These are phyloP conservation scores for Diaperis boleti DNA, from an alignment of 2,888 invertebrate genomes.

Conservation along the genomic window DNA sequence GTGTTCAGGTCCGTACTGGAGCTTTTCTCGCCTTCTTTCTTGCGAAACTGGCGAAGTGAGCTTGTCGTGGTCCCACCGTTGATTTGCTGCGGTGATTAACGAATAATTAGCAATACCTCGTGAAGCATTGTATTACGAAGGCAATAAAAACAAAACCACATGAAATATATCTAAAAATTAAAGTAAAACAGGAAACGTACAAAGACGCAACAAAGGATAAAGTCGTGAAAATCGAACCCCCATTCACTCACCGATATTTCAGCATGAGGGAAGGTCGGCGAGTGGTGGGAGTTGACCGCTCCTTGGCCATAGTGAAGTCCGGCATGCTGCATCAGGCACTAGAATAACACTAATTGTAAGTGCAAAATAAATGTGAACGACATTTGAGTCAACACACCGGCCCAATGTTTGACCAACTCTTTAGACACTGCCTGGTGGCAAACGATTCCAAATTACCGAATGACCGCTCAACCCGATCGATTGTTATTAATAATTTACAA, in stretches of 20 bases:
- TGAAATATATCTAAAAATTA: no score
- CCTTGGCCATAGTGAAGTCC: slow-evolving; percentile 58
- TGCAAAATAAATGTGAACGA: slow-evolving; percentile 27
- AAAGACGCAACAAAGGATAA: no score
- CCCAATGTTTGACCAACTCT: slow-evolving; percentile 26
- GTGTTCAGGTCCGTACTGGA: slow-evolving; percentile 31
- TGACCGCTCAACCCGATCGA: no score
- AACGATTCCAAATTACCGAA: no score
- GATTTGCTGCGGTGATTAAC: slow-evolving; percentile 50
- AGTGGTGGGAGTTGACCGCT: slow-evolving; percentile 60
- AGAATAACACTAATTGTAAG: slow-evolving; percentile 39
- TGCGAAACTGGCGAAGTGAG: slow-evolving; percentile 62
- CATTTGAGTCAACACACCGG: slow-evolving; percentile 25
- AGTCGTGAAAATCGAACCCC: background rate
- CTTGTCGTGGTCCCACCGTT: slow-evolving; percentile 58
- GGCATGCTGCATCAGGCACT: slow-evolving; percentile 62
- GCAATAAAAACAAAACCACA: no score
- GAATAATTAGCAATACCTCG: no score
- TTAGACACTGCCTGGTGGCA: slow-evolving; percentile 9
- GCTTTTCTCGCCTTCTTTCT: slow-evolving; percentile 61
- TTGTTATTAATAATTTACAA: slow-evolving; percentile 11
- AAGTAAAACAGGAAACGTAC: no score
- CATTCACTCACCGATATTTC: slow-evolving; percentile 52
- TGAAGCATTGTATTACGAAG: no score
- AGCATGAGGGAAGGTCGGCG: slow-evolving; percentile 54